phyloP scores from a whole-genome alignment of 1,140 invertebrate genomes.

The Drosophila paulistorum region DNA sequence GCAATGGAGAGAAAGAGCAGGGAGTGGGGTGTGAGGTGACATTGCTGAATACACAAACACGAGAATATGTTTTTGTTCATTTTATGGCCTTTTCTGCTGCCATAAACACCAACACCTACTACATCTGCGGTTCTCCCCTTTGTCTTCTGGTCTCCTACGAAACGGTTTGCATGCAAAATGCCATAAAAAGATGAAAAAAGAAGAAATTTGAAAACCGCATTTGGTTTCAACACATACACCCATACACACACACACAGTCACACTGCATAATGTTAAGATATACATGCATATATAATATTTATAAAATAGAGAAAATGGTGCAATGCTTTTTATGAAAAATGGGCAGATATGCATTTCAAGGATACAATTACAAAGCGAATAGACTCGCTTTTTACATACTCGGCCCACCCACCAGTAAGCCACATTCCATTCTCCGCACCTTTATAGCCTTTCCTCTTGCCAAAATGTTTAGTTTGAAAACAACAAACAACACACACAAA shows the following conservation, averaged over 20 bases:
- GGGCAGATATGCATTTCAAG: slow-evolving; percentile 75
- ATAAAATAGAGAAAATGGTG: slow-evolving; percentile 48
- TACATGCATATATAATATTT: slow-evolving; percentile 56
- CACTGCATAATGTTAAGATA: slow-evolving; percentile 51
- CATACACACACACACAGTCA: slow-evolving; percentile 14
- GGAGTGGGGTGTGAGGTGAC: neutral
- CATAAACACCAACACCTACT: slow-evolving; percentile 67
- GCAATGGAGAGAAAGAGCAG: too few relatives aligned
- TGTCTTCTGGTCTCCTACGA: neutral
- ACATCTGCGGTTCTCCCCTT: neutral
- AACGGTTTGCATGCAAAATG: slow-evolving; percentile 45
- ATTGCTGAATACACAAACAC: slow-evolving; percentile 5
- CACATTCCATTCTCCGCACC: neutral
- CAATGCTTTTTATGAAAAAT: slow-evolving; percentile 67
- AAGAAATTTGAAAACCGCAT: slow-evolving; percentile 73
- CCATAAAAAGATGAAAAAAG: slow-evolving; percentile 41
- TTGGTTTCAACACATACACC: slow-evolving; percentile 54
- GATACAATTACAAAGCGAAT: slow-evolving; percentile 70
- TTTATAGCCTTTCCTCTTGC: neutral
- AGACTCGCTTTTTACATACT: neutral
- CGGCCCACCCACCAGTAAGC: neutral
- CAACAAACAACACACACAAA: slow-evolving; percentile 8
- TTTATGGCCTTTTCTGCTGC: slow-evolving; percentile 78
- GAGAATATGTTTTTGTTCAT: slow-evolving; percentile 75
- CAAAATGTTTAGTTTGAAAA: slow-evolving; percentile 13